A percentile compares a stretch with the other conserved stretches of the same genome.
These are phyloP conservation scores for Anorthoa munda DNA, from an alignment of 2,888 invertebrate species.

Conservation along the genomic window DNA sequence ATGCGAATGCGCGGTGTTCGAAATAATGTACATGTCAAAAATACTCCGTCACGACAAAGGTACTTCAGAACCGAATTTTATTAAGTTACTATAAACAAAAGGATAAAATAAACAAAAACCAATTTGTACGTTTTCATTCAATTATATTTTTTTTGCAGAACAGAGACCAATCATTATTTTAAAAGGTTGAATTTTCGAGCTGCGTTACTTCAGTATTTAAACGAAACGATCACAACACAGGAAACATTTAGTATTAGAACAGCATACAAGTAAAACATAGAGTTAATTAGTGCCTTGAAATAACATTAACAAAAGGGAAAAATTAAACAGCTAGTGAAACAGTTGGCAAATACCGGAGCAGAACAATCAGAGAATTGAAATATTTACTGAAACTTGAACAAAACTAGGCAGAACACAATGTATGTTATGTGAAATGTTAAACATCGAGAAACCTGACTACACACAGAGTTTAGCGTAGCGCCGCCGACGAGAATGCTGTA, in stretches of 20 bases:
- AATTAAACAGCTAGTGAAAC: constrained; percentile 63
- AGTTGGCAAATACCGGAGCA: constrained; percentile 60
- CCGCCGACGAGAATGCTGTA: constrained; percentile 55
- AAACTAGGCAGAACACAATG: constrained; percentile 68
- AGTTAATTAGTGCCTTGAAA: constrained; percentile 64
- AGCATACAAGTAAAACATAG: constrained; percentile 53
- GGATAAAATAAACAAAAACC: constrained; percentile 24
- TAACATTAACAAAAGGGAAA: constrained; percentile 62
- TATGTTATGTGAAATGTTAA: constrained; percentile 68
- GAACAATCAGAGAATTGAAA: constrained; percentile 69
- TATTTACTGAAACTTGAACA: constrained; percentile 69
- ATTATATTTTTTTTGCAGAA: constrained; percentile 3
- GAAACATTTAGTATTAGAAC: constrained; percentile 55
- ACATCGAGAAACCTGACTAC: constrained; percentile 63
- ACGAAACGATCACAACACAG: constrained; percentile 45
- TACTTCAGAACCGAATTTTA: constrained; percentile 9
- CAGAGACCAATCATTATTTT: background rate
- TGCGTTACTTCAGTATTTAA: constrained; percentile 16
- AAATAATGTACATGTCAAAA: constrained; percentile 41
- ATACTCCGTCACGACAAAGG: background rate
- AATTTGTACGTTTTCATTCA: background rate
- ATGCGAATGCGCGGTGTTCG: constrained; percentile 37
- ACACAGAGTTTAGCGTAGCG: constrained; percentile 64
- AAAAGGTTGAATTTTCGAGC: constrained; percentile 17
- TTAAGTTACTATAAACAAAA: constrained; percentile 20